These are phyloP conservation scores for Macaria notata DNA, from an alignment of 2,888 invertebrate species.

Conservation along the genomic window DNA sequence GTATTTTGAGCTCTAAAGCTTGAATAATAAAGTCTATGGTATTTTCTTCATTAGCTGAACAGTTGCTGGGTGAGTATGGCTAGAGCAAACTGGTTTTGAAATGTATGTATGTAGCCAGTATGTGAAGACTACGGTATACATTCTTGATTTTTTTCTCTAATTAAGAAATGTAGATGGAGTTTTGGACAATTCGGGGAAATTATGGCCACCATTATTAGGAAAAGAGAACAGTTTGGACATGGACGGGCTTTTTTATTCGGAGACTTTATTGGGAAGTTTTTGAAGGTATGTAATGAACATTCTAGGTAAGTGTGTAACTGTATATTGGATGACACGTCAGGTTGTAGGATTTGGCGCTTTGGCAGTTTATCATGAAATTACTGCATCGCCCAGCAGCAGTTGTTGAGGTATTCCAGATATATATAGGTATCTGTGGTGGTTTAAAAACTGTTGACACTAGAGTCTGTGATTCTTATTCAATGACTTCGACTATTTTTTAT, in stretches of 20 bases:
- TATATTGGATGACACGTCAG: too few species aligned
- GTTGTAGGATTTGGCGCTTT: too few species aligned
- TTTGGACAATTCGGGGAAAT: slow-evolving; percentile 14
- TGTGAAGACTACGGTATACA: slow-evolving; percentile 31
- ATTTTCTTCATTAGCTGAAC: slow-evolving; percentile 6
- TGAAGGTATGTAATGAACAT: too few species aligned
- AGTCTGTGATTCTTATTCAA: too few species aligned
- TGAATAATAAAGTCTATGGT: slow-evolving; percentile 10
- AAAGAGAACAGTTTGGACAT: slow-evolving; percentile 5
- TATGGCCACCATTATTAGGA: slow-evolving; percentile 12
- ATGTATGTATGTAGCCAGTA: slow-evolving; percentile 34
- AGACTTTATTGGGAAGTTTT: not conserved
- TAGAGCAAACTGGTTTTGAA: slow-evolving; percentile 37
- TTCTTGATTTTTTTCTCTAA: slow-evolving; percentile 31
- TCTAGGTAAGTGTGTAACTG: too few species aligned
- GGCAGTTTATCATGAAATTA: too few species aligned
- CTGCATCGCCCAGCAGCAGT: too few species aligned
- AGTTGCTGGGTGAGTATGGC: slow-evolving; percentile 27
- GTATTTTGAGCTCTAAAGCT: slow-evolving; percentile 11
- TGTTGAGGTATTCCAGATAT: too few species aligned
- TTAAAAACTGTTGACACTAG: too few species aligned
- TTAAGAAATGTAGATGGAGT: slow-evolving; percentile 20
- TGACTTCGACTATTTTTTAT: too few species aligned
- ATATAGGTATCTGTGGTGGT: too few species aligned
- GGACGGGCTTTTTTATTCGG: not conserved